phyloP scores from a whole-genome alignment of 2,797 vertebrate genomes.

The Prionace glauca region DNA sequence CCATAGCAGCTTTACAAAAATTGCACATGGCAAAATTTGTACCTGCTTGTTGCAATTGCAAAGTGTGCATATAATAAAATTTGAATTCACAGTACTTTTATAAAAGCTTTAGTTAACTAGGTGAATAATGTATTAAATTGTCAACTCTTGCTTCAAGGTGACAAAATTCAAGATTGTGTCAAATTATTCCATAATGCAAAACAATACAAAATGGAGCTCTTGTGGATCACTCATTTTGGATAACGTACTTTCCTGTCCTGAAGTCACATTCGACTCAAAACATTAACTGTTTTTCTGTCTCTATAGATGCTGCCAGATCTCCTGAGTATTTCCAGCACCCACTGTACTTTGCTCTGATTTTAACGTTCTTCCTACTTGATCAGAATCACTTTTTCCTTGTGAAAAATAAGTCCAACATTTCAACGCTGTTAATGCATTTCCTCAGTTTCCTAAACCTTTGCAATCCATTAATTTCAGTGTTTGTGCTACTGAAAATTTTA shows the following conservation, averaged over 20 bases:
- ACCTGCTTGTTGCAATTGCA: neutral
- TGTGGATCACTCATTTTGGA: neutral
- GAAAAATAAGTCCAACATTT: neutral
- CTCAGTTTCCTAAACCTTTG: neutral
- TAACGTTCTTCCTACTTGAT: neutral
- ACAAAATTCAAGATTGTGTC: neutral
- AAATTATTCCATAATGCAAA: slow-evolving; percentile 19
- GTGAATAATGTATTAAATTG: slow-evolving; percentile 7
- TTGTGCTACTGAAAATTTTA: neutral
- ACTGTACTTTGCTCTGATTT: neutral
- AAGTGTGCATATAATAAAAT: neutral
- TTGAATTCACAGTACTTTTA: slow-evolving; percentile 33
- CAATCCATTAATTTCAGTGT: neutral
- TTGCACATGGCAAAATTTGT: slow-evolving; percentile 2
- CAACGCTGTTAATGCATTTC: neutral
- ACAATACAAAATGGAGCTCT: neutral
- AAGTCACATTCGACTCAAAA: neutral
- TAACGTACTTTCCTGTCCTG: neutral
- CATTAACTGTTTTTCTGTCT: neutral
- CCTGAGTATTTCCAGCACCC: neutral
- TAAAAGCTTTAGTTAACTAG: slow-evolving; percentile 3
- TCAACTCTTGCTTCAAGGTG: neutral
- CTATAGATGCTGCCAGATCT: neutral
- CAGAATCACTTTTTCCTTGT: neutral
- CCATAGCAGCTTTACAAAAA: neutral